Base-by-base conservation (phyloP, 2,113 vertebrate genomes). In the Calyptomena viridis region DNA sequence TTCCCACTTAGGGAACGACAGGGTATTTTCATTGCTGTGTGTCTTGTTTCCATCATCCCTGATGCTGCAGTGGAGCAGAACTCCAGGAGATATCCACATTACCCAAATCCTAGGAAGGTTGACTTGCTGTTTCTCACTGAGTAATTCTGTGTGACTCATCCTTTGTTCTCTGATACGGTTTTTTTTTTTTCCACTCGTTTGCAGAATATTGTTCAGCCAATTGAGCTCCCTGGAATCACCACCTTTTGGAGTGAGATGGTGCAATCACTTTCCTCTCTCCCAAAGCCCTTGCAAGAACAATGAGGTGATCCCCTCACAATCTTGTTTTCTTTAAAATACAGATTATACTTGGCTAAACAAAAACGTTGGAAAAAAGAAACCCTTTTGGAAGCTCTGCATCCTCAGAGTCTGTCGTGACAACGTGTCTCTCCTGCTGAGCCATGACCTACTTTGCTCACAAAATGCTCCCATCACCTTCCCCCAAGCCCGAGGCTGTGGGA, bases 141-240 rank as follows among this genome's bases (percentile, higher is more conserved):
- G 76, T 88, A 90, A 81, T 90, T 83, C 72, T 22, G 9, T 19
- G 47, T 96, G 94, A 94, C 83, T 96, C 88, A 93, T 18, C 49
- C 86, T 96, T 93, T 89, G 67, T 66, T 93, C 95, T 49, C 74
- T 35, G 82, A 74, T 39, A 66, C 22, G 30, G 40, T 53, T 83
- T 92, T 93, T 84, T 93, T 47, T 83, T 76, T 74, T n/a, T n/a
- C n/a, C 52, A 14, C 67, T 94, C 44, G 7, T 82, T 93, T 92
- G 86, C 86, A 89, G 94, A 74, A 44, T 31, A 84, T 90, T 93
- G 80, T 89, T 94, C 89, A 86, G 80, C 63, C 83, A 81, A 89
- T 81, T 67, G 86, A 81, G 76, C 79, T 92, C 12, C 42, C 67
- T 71, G 60, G 40, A 92, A 94, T 90, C 91, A 87, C 86, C 56